A percentile compares a stretch with the other conserved stretches of the same genome.
phyloP scores from a whole-genome alignment of 2,797 vertebrate genomes.

The Sorex maritimensis region DNA sequence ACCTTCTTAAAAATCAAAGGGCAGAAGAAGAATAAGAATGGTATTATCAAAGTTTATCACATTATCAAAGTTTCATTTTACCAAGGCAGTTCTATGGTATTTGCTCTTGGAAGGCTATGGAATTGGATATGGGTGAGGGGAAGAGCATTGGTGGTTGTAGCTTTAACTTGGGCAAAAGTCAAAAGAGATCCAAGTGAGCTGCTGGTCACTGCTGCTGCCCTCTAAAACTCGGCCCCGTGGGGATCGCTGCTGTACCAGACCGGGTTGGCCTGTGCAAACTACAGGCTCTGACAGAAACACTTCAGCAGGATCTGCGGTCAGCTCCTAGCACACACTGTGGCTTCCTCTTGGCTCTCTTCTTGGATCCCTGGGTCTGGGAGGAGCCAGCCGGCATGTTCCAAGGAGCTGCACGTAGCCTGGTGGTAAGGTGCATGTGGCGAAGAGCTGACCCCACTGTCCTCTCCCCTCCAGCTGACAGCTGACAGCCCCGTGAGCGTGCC shows the following conservation, averaged over 20 bases:
- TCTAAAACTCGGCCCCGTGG: too few species aligned
- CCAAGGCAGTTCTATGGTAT: not conserved
- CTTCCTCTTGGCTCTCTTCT: not conserved
- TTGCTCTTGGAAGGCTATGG: not conserved
- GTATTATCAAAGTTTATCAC: not conserved
- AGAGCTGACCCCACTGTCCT: not conserved
- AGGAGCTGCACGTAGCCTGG: not conserved
- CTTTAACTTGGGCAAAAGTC: not conserved
- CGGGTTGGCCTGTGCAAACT: not conserved
- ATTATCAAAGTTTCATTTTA: not conserved
- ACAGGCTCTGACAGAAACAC: not conserved
- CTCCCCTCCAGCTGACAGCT: not conserved
- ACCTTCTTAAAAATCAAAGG: slow-evolving; percentile 32
- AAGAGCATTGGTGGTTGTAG: not conserved
- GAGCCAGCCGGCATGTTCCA: not conserved
- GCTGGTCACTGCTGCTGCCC: not conserved
- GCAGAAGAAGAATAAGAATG: not conserved
- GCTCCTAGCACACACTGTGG: not conserved
- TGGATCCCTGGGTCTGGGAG: not conserved
- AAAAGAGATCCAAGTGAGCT: not conserved
- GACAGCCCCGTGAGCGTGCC: not conserved
- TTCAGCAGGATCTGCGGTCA: not conserved
- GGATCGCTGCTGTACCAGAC: not conserved
- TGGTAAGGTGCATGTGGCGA: not conserved
- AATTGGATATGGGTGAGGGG: not conserved